Conservation (phyloP, 1,140 invertebrate species). For the Samia ricini region DNA sequence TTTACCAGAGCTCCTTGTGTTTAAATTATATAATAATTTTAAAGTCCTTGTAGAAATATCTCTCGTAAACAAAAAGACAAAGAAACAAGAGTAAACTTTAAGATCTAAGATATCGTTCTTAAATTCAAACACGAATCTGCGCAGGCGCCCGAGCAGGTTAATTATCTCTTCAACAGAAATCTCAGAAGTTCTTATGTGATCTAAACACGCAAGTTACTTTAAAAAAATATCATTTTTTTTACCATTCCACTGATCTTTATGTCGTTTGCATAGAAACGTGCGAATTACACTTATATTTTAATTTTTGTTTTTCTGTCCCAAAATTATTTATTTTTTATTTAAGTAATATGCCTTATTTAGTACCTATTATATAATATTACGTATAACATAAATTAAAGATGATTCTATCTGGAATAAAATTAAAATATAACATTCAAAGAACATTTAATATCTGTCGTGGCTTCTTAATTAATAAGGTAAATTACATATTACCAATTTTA, state of each 20-base stretch:
- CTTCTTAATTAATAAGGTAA: too few species aligned
- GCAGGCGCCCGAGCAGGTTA: constrained; percentile 8
- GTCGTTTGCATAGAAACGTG: background rate
- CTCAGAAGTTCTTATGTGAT: constrained; percentile 6
- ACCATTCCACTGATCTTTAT: background rate
- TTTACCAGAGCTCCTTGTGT: too few species aligned
- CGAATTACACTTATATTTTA: background rate
- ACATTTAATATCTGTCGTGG: too few species aligned
- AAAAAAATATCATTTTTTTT: background rate
- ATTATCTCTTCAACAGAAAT: constrained; percentile 8
- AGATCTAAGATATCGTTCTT: constrained; percentile 9
- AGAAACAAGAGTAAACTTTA: background rate
- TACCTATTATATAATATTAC: too few species aligned
- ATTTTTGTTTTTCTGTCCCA: background rate
- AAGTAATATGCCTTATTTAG: too few species aligned
- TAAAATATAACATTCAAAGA: too few species aligned
- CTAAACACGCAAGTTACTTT: constrained; percentile 6
- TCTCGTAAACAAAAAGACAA: background rate
- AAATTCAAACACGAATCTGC: constrained; percentile 9
- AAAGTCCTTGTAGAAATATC: background rate
- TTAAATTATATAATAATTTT: too few species aligned
- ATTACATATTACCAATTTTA: too few species aligned
- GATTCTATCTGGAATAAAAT: too few species aligned
- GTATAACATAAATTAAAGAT: too few species aligned
- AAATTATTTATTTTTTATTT: too few species aligned